Percentiles rank a stretch among this genome's conserved stretches.
phyloP scores from a whole-genome alignment of 2,113 vertebrate species.

The Thoracochromis brauschi region DNA sequence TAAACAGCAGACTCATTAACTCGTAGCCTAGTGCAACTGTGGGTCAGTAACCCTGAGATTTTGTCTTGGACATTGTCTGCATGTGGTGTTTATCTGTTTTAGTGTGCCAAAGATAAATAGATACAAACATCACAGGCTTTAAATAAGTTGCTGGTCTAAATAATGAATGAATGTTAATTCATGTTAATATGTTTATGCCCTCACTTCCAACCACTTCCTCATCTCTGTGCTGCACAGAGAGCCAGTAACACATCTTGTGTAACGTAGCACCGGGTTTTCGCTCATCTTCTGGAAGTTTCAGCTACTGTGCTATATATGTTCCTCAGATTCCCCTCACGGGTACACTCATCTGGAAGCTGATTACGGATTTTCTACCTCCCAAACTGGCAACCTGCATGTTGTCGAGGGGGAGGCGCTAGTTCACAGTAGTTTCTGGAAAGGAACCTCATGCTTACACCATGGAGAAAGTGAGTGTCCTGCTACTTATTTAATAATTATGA shows the following conservation, averaged over 20 bases:
- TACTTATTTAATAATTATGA: not conserved
- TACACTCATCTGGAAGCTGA: not conserved
- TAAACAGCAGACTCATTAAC: not conserved
- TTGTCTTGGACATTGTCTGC: not conserved
- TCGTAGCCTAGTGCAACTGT: not conserved
- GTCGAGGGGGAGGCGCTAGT: slow-evolving; percentile 53
- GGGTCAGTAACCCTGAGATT: not conserved
- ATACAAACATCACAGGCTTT: not conserved
- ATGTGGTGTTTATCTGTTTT: not conserved
- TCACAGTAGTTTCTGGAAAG: slow-evolving; percentile 74
- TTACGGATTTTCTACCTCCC: not conserved
- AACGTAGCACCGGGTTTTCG: not conserved
- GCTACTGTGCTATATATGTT: not conserved
- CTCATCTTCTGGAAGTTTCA: slow-evolving; percentile 11
- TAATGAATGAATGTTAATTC: not conserved
- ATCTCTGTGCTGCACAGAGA: not conserved
- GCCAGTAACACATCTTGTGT: not conserved
- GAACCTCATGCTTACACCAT: slow-evolving; percentile 76
- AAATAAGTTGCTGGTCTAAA: not conserved
- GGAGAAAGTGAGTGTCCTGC: slow-evolving; percentile 72
- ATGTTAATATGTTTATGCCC: not conserved
- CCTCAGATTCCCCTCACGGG: not conserved
- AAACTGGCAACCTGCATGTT: slow-evolving; percentile 53
- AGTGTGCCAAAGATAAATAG: not conserved
- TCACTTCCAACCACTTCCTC: not conserved